Conservation (phyloP, 2,888 invertebrate species). For the Falcaria lacertinaria region DNA sequence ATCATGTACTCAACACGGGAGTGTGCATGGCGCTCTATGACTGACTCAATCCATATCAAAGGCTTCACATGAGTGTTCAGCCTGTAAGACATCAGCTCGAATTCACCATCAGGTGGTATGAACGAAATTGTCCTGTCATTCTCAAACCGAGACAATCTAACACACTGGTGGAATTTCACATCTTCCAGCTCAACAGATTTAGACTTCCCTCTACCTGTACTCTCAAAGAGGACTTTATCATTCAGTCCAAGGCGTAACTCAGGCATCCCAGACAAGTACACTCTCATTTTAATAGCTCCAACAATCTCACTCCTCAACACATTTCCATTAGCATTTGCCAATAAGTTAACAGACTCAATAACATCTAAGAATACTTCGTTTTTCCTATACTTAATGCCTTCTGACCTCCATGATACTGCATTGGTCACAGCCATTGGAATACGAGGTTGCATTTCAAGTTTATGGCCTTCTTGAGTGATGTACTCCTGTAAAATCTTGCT, state of each 20-base stretch:
- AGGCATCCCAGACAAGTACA: conserved; percentile 99
- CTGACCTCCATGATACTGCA: conserved; percentile 99
- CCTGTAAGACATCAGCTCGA: conserved; percentile 98
- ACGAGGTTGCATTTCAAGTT: conserved; percentile 96
- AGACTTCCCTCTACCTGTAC: conserved; percentile 97
- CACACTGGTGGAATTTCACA: conserved; percentile 99
- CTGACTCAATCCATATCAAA: conserved; percentile 99
- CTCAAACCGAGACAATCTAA: conserved; percentile 96
- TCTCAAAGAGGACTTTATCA: conserved; percentile 98
- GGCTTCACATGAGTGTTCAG: conserved; percentile 98
- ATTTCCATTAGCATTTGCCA: conserved; percentile 98
- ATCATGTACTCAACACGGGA: conserved; percentile 99
- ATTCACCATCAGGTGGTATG: conserved; percentile 99
- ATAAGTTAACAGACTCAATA: conserved; percentile 97
- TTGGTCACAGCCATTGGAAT: conserved; percentile 99
- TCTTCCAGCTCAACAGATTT: conserved; percentile 99
- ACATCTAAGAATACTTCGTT: conserved; percentile 99
- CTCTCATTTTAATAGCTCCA: conserved; percentile 99
- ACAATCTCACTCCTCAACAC: conserved; percentile 98
- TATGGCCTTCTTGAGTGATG: conserved; percentile 99
- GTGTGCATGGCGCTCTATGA: conserved; percentile 97
- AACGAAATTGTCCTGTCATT: conserved; percentile 99
- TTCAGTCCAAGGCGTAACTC: conserved; percentile 97
- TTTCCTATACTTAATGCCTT: conserved; percentile 98
- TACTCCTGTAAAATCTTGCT: conserved; percentile 99